These are phyloP conservation scores for Apoderus coryli DNA, from an alignment of 2,888 invertebrate species.

Conservation along the genomic window DNA sequence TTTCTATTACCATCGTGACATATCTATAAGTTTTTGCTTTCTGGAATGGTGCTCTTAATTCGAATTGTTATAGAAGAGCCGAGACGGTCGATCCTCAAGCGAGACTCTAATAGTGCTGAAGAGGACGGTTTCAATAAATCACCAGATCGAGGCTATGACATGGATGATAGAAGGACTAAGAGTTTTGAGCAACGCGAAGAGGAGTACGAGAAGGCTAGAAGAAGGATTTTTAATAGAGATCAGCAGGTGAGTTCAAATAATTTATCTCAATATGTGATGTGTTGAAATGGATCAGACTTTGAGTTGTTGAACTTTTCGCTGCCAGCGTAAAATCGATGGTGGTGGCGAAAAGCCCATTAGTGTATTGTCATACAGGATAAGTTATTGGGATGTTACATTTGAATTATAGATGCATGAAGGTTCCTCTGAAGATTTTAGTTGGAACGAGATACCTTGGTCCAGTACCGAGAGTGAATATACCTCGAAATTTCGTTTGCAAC, in stretches of 20 bases:
- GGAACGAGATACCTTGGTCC: constrained; percentile 38
- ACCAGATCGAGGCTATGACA: constrained; percentile 45
- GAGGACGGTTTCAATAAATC: constrained; percentile 44
- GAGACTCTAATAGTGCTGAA: constrained; percentile 69
- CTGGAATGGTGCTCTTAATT: no score
- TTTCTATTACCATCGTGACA: no score
- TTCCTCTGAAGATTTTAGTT: constrained; percentile 36
- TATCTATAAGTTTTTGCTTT: no score
- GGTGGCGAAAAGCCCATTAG: no score
- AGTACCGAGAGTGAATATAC: constrained; percentile 39
- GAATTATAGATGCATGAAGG: constrained; percentile 30
- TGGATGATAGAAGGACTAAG: constrained; percentile 57
- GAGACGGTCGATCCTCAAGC: constrained; percentile 63
- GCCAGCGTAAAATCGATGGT: no score
- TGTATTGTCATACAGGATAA: no score
- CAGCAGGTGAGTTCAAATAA: no score
- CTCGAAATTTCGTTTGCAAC: constrained; percentile 31
- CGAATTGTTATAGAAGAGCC: constrained; percentile 44
- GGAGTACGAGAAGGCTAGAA: constrained; percentile 72
- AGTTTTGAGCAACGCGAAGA: constrained; percentile 86
- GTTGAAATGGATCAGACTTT: no score
- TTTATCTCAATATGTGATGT: no score
- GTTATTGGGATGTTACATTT: no score
- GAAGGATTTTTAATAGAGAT: constrained; percentile 68
- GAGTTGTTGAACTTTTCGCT: no score